Percentiles rank a stretch among this genome's conserved stretches.
Conservation (phyloP, 2,797 vertebrate species). For the Psittacula derbiana region DNA sequence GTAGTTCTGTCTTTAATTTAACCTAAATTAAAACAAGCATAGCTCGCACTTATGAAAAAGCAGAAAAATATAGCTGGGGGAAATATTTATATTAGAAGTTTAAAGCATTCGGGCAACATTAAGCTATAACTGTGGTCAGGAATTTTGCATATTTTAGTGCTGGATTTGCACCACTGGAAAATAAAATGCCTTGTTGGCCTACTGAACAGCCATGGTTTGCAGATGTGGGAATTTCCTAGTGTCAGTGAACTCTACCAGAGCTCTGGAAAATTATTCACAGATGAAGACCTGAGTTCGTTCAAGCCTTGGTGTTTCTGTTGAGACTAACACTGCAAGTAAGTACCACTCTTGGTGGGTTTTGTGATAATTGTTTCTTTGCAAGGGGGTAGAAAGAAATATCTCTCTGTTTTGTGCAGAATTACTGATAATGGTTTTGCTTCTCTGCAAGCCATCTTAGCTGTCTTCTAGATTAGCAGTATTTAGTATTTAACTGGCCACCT, state of each 20-base stretch:
- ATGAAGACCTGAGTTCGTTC: neutral
- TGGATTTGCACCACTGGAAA: constrained; percentile 52
- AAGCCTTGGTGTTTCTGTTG: neutral
- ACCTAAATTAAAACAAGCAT: neutral
- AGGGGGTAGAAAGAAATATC: neutral
- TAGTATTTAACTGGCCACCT: neutral
- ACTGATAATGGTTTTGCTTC: neutral
- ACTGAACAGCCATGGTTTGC: neutral
- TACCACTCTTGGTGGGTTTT: neutral
- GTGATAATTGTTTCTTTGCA: neutral
- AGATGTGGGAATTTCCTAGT: neutral
- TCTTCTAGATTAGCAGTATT: neutral
- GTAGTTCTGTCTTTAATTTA: constrained; percentile 30
- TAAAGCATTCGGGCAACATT: constrained; percentile 17
- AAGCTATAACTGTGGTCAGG: constrained; percentile 29
- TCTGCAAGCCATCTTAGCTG: neutral
- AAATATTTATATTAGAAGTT: constrained; percentile 33
- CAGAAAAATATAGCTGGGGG: neutral
- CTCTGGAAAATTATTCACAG: neutral
- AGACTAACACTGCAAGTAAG: neutral
- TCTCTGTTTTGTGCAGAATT: neutral
- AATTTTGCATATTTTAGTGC: constrained; percentile 41
- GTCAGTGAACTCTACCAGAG: neutral
- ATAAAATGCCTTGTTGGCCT: constrained; percentile 17
- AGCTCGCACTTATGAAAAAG: neutral